These are phyloP conservation scores for Xestia ashworthii DNA, from an alignment of 2,888 invertebrate genomes.

Conservation along the genomic window DNA sequence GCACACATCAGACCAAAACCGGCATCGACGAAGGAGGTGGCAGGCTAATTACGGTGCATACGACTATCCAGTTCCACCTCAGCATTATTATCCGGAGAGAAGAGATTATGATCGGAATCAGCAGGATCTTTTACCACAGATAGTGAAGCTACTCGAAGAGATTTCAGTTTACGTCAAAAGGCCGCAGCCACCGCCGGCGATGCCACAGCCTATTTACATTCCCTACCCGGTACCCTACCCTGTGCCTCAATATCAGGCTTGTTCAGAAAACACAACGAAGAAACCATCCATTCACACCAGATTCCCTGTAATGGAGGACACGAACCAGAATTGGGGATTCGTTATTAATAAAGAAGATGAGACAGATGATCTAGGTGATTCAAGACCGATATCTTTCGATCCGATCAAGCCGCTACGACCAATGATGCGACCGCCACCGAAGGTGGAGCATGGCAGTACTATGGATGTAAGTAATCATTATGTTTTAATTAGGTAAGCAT, in stretches of 20 bases:
- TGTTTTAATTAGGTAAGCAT: constrained; percentile 7
- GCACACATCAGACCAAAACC: constrained; percentile 62
- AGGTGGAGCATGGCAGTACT: constrained; percentile 72
- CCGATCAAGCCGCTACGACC: constrained; percentile 67
- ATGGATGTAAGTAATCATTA: constrained; percentile 65
- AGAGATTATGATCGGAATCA: constrained; percentile 75
- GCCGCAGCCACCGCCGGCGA: constrained; percentile 70
- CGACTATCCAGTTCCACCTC: constrained; percentile 73
- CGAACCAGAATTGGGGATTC: constrained; percentile 81
- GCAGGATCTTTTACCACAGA: constrained; percentile 76
- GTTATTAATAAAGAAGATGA: constrained; percentile 66
- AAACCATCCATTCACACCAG: constrained; percentile 69
- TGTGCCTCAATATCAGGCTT: constrained; percentile 69
- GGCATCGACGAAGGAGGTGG: constrained; percentile 79
- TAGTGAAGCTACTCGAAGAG: constrained; percentile 80
- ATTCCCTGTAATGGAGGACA: constrained; percentile 77
- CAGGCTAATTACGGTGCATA: constrained; percentile 77
- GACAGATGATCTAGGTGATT: constrained; percentile 71
- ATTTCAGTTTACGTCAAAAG: constrained; percentile 74
- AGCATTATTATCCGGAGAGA: constrained; percentile 74
- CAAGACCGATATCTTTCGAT: constrained; percentile 81
- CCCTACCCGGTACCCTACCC: constrained; percentile 80
- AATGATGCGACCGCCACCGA: constrained; percentile 68
- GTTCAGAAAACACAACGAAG: constrained; percentile 62
- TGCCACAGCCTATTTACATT: constrained; percentile 82